These are phyloP conservation scores for Cepaea nemoralis DNA, from an alignment of 1,140 invertebrate species.

Conservation along the genomic window DNA sequence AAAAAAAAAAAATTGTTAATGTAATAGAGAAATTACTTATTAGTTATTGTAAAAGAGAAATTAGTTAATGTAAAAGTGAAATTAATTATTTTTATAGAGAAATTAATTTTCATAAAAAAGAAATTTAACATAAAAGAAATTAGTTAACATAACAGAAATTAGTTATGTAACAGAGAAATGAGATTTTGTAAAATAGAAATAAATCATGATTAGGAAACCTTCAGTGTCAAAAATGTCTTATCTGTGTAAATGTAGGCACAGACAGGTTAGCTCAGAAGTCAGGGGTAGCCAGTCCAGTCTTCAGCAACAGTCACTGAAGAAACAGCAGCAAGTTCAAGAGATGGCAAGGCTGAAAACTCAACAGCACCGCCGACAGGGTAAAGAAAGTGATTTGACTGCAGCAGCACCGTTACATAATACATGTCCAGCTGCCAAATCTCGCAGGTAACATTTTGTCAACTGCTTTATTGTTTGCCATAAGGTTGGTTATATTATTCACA, in stretches of 20 bases:
- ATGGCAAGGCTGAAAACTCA: not conserved
- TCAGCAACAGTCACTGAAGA: not conserved
- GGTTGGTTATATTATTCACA: not conserved
- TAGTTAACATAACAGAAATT: too few species aligned
- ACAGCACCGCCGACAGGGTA: not conserved
- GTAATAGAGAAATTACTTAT: too few species aligned
- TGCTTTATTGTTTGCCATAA: not conserved
- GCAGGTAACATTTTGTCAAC: constrained; percentile 34
- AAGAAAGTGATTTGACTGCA: not conserved
- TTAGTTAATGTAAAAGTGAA: too few species aligned
- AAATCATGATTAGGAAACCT: too few species aligned
- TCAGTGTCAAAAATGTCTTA: too few species aligned
- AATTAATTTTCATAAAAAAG: too few species aligned
- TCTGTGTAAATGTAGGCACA: not conserved
- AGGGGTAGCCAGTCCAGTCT: not conserved
- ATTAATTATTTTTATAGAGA: too few species aligned
- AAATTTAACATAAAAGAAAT: too few species aligned
- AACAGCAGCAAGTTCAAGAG: not conserved
- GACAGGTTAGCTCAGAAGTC: not conserved
- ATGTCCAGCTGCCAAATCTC: constrained; percentile 35
- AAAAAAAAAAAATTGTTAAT: too few species aligned
- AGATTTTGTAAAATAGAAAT: too few species aligned
- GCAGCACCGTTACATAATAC: constrained; percentile 15
- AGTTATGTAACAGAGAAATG: too few species aligned
- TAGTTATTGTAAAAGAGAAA: too few species aligned